Conservation (phyloP, 2,113 vertebrate species). For the Panurus biarmicus region DNA sequence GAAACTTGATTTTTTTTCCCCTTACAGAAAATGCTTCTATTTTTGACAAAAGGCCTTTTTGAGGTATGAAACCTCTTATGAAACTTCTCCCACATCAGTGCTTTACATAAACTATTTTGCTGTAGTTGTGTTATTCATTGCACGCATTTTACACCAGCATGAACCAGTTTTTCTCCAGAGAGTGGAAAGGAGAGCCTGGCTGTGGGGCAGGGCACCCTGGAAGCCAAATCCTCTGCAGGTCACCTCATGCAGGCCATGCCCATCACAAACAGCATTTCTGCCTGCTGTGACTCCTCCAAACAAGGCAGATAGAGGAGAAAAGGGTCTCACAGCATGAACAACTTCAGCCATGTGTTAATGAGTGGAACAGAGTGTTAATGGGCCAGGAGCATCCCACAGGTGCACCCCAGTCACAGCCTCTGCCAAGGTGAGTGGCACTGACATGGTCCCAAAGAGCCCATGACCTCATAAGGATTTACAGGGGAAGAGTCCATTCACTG, state of each 20-base stretch:
- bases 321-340: neutral
- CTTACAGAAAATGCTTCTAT: constrained; percentile 34
- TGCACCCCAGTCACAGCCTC: neutral
- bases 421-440: neutral
- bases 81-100: constrained; percentile 50
- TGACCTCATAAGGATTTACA: neutral
- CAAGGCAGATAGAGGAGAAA: neutral
- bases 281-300: neutral
- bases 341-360: neutral
- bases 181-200: neutral
- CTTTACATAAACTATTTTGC: constrained; percentile 47
- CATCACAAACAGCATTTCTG: neutral
- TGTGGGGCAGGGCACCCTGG: neutral
- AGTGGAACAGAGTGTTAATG: neutral
- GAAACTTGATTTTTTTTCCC: neutral
- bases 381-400: neutral
- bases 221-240: neutral
- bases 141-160: neutral
- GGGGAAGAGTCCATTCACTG: neutral
- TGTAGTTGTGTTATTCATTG: constrained; percentile 10
- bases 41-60: constrained; percentile 50
- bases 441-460: accelerated
- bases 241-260: neutral
- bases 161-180: neutral
- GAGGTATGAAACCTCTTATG: constrained; percentile 52